These are phyloP conservation scores for Pollenia griseotomentosa DNA, from an alignment of 2,888 invertebrate genomes.

Conservation along the genomic window DNA sequence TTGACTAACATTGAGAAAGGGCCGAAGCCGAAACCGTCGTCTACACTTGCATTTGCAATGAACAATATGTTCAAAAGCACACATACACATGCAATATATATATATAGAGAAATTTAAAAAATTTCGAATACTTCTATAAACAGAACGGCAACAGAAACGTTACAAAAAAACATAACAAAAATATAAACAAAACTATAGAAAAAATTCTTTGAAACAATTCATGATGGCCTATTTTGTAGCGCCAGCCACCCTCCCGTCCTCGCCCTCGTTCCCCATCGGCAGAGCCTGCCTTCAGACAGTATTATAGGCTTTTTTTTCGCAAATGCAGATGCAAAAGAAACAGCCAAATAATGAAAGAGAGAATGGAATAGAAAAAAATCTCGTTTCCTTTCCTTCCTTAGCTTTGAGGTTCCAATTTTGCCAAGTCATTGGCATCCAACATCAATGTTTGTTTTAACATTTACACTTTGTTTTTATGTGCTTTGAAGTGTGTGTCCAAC, in stretches of 20 bases:
- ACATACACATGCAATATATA: neutral
- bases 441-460: slow-evolving; percentile 54
- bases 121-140: slow-evolving; percentile 38
- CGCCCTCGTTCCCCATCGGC: neutral
- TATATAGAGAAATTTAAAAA: neutral
- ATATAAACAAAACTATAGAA: slow-evolving; percentile 42
- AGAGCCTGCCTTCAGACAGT: neutral
- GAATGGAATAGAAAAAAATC: slow-evolving; percentile 1
- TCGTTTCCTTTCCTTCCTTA: slow-evolving; percentile 45
- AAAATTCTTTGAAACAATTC: slow-evolving; percentile 55
- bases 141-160: slow-evolving; percentile 34
- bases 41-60: slow-evolving; percentile 30
- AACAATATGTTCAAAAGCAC: slow-evolving; percentile 6
- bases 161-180: slow-evolving; percentile 28
- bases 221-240: slow-evolving; percentile 48
- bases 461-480: slow-evolving; percentile 39
- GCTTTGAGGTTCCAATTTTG: slow-evolving; percentile 51
- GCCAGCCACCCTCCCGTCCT: neutral
- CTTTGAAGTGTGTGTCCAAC: slow-evolving; percentile 6
- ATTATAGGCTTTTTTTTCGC: slow-evolving; percentile 17
- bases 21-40: slow-evolving; percentile 33
- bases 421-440: slow-evolving; percentile 66
- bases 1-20: slow-evolving; percentile 43
- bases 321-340: slow-evolving; percentile 1
- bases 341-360: slow-evolving; percentile 12